Evolutionary conservation across 2,113 vertebrate genomes (phyloP).

Genomic region (Rhea americana): DNA sequence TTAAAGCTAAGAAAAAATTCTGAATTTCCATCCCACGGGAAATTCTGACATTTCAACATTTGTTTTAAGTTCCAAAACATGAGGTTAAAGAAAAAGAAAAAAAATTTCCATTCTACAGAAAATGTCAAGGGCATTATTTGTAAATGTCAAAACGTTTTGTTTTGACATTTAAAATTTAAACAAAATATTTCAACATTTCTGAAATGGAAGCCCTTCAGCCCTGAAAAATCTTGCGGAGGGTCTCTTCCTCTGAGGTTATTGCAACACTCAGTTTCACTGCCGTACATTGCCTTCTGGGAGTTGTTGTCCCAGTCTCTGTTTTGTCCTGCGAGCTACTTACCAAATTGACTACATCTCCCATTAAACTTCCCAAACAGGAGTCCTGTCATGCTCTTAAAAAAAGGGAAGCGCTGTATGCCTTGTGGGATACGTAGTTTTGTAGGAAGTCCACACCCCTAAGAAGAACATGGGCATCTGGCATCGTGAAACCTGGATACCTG

Average conservation of each 20-base stretch:
- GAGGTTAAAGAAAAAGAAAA: conserved; percentile 19
- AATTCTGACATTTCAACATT: conserved; percentile 58
- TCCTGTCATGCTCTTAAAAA: not conserved
- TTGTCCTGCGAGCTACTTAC: not conserved
- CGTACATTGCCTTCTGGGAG: not conserved
- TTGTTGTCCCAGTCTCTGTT: not conserved
- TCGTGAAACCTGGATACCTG: not conserved
- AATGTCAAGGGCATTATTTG: conserved; percentile 36
- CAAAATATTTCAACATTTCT: not conserved
- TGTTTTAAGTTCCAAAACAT: conserved; percentile 44
- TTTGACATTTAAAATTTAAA: conserved; percentile 57
- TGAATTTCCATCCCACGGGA: conserved; percentile 14
- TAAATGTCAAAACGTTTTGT: conserved; percentile 52
- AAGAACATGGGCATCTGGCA: rapidly evolving
- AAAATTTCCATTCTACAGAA: conserved; percentile 32
- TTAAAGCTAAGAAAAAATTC: conserved; percentile 37
- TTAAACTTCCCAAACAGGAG: not conserved
- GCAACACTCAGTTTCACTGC: not conserved
- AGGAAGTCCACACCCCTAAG: not conserved
- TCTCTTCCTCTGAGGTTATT: conserved; percentile 16
- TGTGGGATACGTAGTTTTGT: conserved; percentile 23
- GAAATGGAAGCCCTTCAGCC: not conserved
- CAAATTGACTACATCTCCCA: conserved; percentile 18
- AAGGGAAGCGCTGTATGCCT: not conserved
- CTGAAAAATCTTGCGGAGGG: not conserved